A percentile compares a stretch with the other conserved stretches of the same genome.
phyloP scores from a whole-genome alignment of 2,888 invertebrate species.

The Graphium colonna region DNA sequence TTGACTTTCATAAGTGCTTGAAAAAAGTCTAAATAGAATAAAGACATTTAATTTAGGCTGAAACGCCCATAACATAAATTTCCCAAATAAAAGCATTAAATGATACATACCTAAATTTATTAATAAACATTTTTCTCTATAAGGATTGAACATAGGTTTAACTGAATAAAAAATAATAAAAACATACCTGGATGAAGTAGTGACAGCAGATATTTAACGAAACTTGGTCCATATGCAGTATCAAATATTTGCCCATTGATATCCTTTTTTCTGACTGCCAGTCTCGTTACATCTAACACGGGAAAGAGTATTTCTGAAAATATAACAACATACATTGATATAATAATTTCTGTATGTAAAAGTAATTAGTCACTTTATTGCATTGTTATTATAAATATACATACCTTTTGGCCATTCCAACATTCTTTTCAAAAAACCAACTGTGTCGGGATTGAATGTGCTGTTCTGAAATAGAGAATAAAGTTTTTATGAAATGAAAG shows the following conservation, averaged over 20 bases:
- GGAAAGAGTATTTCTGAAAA: conserved; percentile 90
- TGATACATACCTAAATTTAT: no score
- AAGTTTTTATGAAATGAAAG: background rate
- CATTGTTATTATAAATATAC: background rate
- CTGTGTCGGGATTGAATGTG: conserved; percentile 62
- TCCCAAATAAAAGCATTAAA: no score
- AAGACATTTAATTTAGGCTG: no score
- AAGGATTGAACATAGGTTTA: no score
- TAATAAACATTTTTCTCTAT: no score
- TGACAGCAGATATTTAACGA: conserved; percentile 58
- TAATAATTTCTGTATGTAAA: background rate
- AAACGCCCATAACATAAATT: no score
- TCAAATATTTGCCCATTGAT: conserved; percentile 74
- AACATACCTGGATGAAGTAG: conserved; percentile 58
- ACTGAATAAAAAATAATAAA: conserved; percentile 19
- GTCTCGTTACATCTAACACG: conserved; percentile 90
- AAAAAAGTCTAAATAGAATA: no score
- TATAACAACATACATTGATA: background rate
- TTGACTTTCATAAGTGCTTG: no score
- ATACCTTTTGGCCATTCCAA: conserved; percentile 87
- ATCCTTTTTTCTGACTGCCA: conserved; percentile 87
- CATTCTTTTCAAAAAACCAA: conserved; percentile 80
- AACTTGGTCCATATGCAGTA: conserved; percentile 55
- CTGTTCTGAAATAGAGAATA: conserved; percentile 55
- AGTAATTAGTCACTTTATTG: no score